phyloP scores from a whole-genome alignment of 2,888 invertebrate genomes.

The Saturnia japonica region DNA sequence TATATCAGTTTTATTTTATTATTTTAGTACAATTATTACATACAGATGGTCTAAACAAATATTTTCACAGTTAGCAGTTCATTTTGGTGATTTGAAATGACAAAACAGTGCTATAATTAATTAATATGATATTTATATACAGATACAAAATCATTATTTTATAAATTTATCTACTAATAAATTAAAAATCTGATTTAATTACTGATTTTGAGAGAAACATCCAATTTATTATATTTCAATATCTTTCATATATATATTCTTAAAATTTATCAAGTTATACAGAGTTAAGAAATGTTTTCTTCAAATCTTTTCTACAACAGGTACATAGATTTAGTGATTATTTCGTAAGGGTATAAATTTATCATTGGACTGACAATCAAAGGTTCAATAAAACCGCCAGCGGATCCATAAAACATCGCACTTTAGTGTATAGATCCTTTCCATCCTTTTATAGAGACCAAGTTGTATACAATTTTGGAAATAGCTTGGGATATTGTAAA shows the following conservation, averaged over 20 bases:
- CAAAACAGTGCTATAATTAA: slow-evolving; percentile 65
- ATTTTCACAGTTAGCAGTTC: slow-evolving; percentile 64
- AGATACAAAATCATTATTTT: slow-evolving; percentile 43
- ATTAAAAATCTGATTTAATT: slow-evolving; percentile 18
- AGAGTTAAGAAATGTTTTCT: slow-evolving; percentile 37
- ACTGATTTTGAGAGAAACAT: background rate
- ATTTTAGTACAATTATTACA: slow-evolving; percentile 65
- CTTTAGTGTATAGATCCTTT: background rate
- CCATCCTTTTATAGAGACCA: slow-evolving; percentile 1
- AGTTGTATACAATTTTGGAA: background rate
- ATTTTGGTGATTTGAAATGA: slow-evolving; percentile 65
- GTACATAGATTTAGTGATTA: background rate
- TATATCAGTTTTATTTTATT: slow-evolving; percentile 64
- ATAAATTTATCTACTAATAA: slow-evolving; percentile 29
- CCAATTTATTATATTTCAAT: background rate
- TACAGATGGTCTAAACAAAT: slow-evolving; percentile 66
- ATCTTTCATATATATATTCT: background rate
- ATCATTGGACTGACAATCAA: background rate
- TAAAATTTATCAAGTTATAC: slow-evolving; percentile 36
- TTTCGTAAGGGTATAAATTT: background rate
- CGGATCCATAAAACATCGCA: background rate
- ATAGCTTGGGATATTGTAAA: background rate
- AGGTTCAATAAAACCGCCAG: slow-evolving; percentile 1
- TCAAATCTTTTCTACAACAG: background rate
- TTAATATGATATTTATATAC: slow-evolving; percentile 62